Base-by-base conservation (phyloP, 2,888 invertebrate genomes). In the Pteria penguin region DNA sequence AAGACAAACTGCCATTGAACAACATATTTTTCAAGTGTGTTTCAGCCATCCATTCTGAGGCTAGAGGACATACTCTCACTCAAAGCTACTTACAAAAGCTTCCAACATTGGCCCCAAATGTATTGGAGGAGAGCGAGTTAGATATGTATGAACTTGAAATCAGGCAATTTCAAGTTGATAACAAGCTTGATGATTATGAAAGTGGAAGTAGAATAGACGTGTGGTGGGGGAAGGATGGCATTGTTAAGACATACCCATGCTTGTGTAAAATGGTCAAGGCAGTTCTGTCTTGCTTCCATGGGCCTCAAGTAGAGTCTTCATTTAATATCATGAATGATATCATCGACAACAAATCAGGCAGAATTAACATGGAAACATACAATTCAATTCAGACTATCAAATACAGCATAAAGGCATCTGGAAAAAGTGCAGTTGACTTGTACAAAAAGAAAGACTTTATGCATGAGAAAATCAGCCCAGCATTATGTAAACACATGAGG, bases 311-410 rank as follows among this genome's bases (percentile, higher is more conserved):
- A 5, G 84, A 84, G 68, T 62, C 67, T 2, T 65, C 71, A 18
- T 84, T 84, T 61, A 82, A 70, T 65, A 31, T 67, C 11, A 83
- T 84, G 83, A 69, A 69, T 33, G 82, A 84, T 60, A 68, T 82
- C 2, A 63, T 76, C 4, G 79, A 81, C 72, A 61, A n/a, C 2
- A 79, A 72, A 54, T 81, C 80, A 33, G 57, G 45, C 5, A 52
- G 67, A 22, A 76, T 79, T 75, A 32, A 72, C 45, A 72, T 70
- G 5, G 52, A 70, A 27, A 81, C 83, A 11, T 80, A 18, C 67
- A 75, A 45, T 74, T 70, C 79, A 11, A 75, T 82, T 32, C 80
- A 82, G 65, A 80, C 65, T 22, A 69, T 80, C 0, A 84, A 81
- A 60, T 84, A 84, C 67, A 36, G 45, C 8, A 60, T 84, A 22